These are phyloP conservation scores for Spialia ferax DNA, from an alignment of 2,888 invertebrate genomes.

Conservation along the genomic window DNA sequence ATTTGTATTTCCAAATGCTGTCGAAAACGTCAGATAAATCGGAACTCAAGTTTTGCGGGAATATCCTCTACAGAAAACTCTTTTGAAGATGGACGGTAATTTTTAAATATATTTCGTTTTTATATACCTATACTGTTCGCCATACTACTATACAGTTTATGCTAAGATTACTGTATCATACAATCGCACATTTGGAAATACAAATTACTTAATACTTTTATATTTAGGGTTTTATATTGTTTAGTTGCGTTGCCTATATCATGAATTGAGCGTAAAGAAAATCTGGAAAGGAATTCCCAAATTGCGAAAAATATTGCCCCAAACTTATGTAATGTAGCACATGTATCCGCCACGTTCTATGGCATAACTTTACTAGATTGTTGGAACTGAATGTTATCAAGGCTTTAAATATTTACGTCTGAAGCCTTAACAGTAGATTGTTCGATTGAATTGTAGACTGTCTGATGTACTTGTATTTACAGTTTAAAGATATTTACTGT, in stretches of 20 bases:
- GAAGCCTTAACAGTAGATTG: conserved; percentile 8
- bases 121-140: conserved; percentile 1
- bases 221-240: not conserved
- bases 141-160: conserved; percentile 14
- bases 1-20: not conserved
- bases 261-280: not conserved
- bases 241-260: not conserved
- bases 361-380: not conserved
- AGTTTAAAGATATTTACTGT: not conserved
- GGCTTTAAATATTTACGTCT: conserved; percentile 11
- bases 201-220: not conserved
- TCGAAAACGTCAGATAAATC: not conserved
- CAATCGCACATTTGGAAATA: conserved; percentile 14
- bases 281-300: not conserved
- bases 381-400: conserved; percentile 19
- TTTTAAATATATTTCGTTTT: not conserved
- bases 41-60: not conserved
- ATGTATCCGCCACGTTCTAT: not conserved
- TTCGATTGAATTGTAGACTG: conserved; percentile 9
- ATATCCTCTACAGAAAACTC: not conserved
- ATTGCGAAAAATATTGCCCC: conserved; percentile 20
- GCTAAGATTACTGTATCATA: not conserved
- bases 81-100: not conserved
- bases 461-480: not conserved
- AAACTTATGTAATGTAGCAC: not conserved